phyloP scores from a whole-genome alignment of 2,888 invertebrate genomes.

The Hanleya hanleyi region DNA sequence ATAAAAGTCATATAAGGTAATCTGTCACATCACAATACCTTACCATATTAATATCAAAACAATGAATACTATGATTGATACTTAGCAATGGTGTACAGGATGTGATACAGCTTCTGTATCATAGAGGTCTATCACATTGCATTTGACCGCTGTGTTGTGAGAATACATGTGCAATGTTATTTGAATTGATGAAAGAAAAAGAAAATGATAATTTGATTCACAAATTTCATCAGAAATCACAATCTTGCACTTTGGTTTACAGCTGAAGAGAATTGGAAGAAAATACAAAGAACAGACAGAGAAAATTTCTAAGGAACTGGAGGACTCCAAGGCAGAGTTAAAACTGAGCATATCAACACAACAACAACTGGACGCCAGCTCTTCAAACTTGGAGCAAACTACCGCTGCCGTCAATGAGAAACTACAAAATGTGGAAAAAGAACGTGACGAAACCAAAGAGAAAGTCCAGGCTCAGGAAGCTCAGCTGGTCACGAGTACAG shows the following conservation, averaged over 20 bases:
- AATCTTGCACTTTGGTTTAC: slow-evolving; percentile 20
- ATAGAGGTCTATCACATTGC: no score
- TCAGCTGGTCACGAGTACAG: slow-evolving; percentile 82
- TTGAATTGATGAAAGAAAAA: no score
- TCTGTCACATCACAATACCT: no score
- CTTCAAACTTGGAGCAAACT: slow-evolving; percentile 32
- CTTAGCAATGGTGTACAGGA: no score
- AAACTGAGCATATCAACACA: slow-evolving; percentile 52
- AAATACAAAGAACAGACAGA: slow-evolving; percentile 93
- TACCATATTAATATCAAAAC: no score
- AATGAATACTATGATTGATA: no score
- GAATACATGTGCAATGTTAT: no score
- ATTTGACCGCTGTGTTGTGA: no score
- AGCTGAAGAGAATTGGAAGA: slow-evolving; percentile 87
- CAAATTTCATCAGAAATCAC: no score
- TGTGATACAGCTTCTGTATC: no score
- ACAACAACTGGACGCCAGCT: slow-evolving; percentile 41
- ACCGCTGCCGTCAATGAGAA: slow-evolving; percentile 28
- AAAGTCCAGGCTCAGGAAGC: slow-evolving; percentile 88
- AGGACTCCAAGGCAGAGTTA: slow-evolving; percentile 75
- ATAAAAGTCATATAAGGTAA: no score
- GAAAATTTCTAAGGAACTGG: slow-evolving; percentile 76
- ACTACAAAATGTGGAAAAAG: slow-evolving; percentile 26
- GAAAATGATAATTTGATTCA: no score
- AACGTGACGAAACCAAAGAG: slow-evolving; percentile 83